Evolutionary conservation across 2,797 vertebrate genomes (phyloP), one percentile per base, ranked within the genome.

Genomic region (Eulemur albifrons): DNA sequence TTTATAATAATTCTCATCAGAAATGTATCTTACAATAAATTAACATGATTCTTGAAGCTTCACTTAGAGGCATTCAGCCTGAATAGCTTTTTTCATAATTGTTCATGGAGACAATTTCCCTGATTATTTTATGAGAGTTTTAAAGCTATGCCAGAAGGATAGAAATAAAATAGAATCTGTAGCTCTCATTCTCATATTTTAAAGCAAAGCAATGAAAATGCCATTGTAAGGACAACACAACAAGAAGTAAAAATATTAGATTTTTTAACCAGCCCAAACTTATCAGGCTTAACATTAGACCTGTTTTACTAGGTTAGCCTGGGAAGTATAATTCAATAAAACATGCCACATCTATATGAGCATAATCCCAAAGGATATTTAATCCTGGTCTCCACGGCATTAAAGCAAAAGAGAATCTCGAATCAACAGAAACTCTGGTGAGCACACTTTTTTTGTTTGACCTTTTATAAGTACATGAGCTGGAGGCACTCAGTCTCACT

Each of bases 31-130:
- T 95, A 67, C 20, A 88, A 63, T 13, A 81, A 89, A 81, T 95
- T 92, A 72, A 35, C 80, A 91, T 91, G 61, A 84, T 95, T 94
- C 65, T 96, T 52, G 30, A 75, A 93, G n/a, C 50, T 76, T 87
- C 48, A 76, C 83, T 96, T 93, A 88, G 83, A 97, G 86, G 59
- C 86, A 89, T 76, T 91, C 52, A 81, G 52, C 30, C 95, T 87
- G 75, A 93, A 73, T 59, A 84, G 91, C 32, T 17, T 85, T 96
- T 25, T 48, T 69, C 76, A 15, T 75, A 67, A 61, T 93, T 97
- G 93, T 73, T 95, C 96, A 67, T 21, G 25, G 40, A 97, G 79
- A 97, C 35, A 95, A 94, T 94, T 94, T 96, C 82, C 94, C 40
- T 94, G 85, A 83, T 91, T 54, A 54, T 93, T 86, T 93, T 27